A percentile compares a stretch with the other conserved stretches of the same genome.
Evolutionary conservation across 64 coral and sea anemone species (phyloP).

Genomic region (Exaiptasia diaphana): DNA sequence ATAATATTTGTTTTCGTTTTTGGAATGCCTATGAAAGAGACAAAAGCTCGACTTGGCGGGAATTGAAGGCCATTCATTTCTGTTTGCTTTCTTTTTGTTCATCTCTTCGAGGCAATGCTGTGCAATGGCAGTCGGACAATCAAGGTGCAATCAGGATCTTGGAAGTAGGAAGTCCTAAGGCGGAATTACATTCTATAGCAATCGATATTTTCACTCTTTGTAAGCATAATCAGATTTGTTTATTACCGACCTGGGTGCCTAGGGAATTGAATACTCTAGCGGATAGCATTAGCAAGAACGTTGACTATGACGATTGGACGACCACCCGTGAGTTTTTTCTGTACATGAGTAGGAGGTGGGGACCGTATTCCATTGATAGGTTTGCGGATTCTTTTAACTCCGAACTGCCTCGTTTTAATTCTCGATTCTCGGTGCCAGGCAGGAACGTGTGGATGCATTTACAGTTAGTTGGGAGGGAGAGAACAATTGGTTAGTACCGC

Average conservation of each 20-base stretch:
- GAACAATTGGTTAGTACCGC: slow-evolving; percentile 24
- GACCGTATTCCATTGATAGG: slow-evolving; percentile 36
- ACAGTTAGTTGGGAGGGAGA: slow-evolving; percentile 19
- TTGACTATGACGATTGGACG: slow-evolving; percentile 27
- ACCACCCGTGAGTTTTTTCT: slow-evolving; percentile 18
- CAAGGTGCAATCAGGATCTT: background rate
- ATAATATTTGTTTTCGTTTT: slow-evolving; percentile 19
- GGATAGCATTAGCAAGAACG: slow-evolving; percentile 8
- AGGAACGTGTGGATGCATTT: slow-evolving; percentile 17
- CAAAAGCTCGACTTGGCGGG: background rate
- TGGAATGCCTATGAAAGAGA: background rate
- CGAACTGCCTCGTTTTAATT: slow-evolving; percentile 49
- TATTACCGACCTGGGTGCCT: slow-evolving; percentile 23
- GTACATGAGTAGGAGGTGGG: slow-evolving; percentile 18
- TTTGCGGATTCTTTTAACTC: slow-evolving; percentile 29
- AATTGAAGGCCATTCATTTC: background rate
- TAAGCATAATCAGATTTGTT: background rate
- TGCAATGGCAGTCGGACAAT: slow-evolving; percentile 20
- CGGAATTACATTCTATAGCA: background rate
- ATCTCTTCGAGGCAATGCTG: background rate
- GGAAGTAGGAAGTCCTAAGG: slow-evolving; percentile 13
- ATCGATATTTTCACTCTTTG: background rate
- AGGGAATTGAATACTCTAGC: slow-evolving; percentile 29
- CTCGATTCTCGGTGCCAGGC: slow-evolving; percentile 23
- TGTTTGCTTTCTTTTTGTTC: background rate